phyloP scores from a whole-genome alignment of 2,113 vertebrate species.

The Pygoscelis antarcticus region DNA sequence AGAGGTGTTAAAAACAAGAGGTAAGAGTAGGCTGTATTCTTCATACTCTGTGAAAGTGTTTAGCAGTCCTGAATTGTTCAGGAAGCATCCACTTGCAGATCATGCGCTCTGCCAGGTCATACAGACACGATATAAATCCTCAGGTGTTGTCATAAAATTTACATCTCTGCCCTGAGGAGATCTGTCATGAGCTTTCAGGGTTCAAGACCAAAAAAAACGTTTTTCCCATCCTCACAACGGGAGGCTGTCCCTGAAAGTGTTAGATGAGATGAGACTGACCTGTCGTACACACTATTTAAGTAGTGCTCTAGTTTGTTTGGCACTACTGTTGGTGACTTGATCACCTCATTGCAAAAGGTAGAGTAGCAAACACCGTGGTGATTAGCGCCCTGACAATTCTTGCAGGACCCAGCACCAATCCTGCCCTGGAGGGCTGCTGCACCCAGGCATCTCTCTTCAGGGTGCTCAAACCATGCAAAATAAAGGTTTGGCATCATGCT shows the following conservation, averaged over 20 bases:
- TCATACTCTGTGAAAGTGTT: not conserved
- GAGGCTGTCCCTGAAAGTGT: not conserved
- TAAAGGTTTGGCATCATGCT: not conserved
- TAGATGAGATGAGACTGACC: rapidly evolving
- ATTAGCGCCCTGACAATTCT: not conserved
- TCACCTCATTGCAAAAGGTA: too few species aligned
- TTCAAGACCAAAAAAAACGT: not conserved
- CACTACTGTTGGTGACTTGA: rapidly evolving
- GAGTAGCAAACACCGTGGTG: not conserved
- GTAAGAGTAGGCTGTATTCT: not conserved
- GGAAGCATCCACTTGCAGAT: rapidly evolving
- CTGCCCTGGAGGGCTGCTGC: not conserved
- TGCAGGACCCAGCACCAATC: not conserved
- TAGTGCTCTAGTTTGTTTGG: not conserved
- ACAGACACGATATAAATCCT: not conserved
- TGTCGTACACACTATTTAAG: rapidly evolving
- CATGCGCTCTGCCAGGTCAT: not conserved
- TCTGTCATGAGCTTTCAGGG: not conserved
- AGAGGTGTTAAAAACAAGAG: not conserved
- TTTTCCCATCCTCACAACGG: not conserved
- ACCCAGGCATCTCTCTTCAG: not conserved
- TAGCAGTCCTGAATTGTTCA: not conserved
- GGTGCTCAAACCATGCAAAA: not conserved
- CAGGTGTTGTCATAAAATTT: not conserved
- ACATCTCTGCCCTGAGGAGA: not conserved